phyloP scores from a whole-genome alignment of 2,888 invertebrate genomes.

The Orgyia antiqua region DNA sequence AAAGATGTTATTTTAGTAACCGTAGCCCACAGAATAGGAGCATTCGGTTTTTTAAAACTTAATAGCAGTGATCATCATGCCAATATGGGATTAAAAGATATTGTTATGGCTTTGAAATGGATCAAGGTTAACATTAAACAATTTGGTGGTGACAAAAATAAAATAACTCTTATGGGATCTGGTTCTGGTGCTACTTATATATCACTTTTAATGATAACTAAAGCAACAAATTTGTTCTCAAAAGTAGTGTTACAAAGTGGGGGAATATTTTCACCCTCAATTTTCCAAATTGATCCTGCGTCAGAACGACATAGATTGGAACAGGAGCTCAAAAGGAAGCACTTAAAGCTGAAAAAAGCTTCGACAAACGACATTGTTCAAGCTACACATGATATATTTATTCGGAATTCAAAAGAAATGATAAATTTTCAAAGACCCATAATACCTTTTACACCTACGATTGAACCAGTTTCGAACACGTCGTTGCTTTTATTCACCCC shows the following conservation, averaged over 20 bases:
- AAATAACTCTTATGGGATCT: constrained; percentile 58
- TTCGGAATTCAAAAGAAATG: constrained; percentile 35
- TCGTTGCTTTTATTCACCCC: constrained; percentile 39
- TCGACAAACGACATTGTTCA: constrained; percentile 42
- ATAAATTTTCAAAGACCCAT: constrained; percentile 54
- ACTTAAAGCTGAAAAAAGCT: constrained; percentile 31
- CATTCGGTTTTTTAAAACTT: constrained; percentile 60
- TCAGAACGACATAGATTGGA: constrained; percentile 42
- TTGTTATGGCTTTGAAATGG: constrained; percentile 64
- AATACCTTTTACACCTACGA: constrained; percentile 56
- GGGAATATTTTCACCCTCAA: constrained; percentile 51
- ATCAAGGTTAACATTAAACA: constrained; percentile 47
- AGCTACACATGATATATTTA: constrained; percentile 50
- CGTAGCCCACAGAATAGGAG: constrained; percentile 58
- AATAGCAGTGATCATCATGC: constrained; percentile 46
- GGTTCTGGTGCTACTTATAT: constrained; percentile 59
- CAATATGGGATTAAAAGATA: constrained; percentile 71
- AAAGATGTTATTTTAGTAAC: constrained; percentile 56
- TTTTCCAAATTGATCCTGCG: constrained; percentile 43
- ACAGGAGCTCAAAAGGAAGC: constrained; percentile 34
- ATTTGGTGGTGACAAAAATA: constrained; percentile 56
- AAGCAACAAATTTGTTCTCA: constrained; percentile 50
- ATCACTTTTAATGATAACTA: constrained; percentile 50
- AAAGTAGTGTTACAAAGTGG: constrained; percentile 69
- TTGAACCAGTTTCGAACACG: constrained; percentile 38